Evolutionary conservation across 2,113 vertebrate genomes (phyloP), one percentile per base, ranked within the genome.

Genomic region (Galemys pyrenaicus): DNA sequence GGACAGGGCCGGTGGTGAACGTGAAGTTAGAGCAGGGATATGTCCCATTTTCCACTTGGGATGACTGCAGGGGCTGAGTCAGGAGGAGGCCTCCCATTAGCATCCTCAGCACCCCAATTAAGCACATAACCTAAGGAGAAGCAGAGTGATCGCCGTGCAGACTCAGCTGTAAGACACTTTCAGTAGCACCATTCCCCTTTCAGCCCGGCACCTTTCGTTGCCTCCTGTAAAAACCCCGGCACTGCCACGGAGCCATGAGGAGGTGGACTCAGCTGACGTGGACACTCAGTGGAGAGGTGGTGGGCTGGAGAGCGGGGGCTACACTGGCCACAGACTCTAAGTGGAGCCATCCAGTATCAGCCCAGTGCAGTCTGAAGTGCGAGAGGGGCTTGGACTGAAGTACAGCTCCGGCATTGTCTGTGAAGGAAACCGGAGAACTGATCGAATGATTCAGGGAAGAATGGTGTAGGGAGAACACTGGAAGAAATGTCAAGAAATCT

Each of bases 251-350:
- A 65, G n/a, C 26, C 64, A 49, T 22, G 20, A 44, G 32, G 2
- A 9, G 19, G 17, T 20, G 30, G 30, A 11, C n/a, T 35, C 56
- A n/a, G 0, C 20, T 4, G 60, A 70, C 30, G 39, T 0, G 1
- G n/a, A 11, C 44, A 5, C 35, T 32, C 28, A 51, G 58, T 41
- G 5, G 54, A 32, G 17, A 46, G 54, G 24, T 2, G 12, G 37
- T 19, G 6, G 22, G 13, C 1, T 0, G 17, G 32, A 22, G 80
- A 20, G 7, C 51, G 41, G 6, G 64, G 75, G 19, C 30, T 67
- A n/a, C 37, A 49, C 11, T 37, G 20, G 65, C 80, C 22, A 2
- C 0, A 5, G 58, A 15, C 30, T 60, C 51, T 67, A 20, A 35
- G 26, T 1, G 17, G 4, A 68, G 46, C 37, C 0, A 13, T 15